Conservation (phyloP, 1,140 invertebrate species). For the Lineus longissimus region DNA sequence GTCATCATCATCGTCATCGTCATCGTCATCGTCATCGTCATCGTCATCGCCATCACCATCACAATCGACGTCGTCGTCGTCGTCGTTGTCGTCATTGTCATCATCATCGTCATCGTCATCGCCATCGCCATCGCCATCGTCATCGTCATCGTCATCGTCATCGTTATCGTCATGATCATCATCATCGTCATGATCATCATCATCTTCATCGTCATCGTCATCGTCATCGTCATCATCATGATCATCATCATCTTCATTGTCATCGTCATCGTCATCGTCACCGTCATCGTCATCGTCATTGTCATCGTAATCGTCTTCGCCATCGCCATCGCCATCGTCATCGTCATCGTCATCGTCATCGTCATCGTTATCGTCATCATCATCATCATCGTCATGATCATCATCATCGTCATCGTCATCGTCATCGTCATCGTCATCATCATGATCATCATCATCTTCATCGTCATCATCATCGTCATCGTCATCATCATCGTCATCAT, state of each 20-base stretch:
- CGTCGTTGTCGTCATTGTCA: slow-evolving; percentile 11
- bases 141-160: slow-evolving; percentile 5
- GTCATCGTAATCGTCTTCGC: too few species aligned
- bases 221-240: not conserved
- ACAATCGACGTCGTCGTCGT: too few species aligned
- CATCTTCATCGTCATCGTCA: slow-evolving; percentile 2
- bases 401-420: not conserved
- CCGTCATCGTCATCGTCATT: slow-evolving; percentile 1
- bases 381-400: too few species aligned
- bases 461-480: not conserved
- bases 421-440: slow-evolving; percentile 1
- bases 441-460: not conserved
- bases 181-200: too few species aligned
- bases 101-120: slow-evolving; percentile 16
- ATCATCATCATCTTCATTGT: not conserved
- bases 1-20: slow-evolving; percentile 4
- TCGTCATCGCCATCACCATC: too few species aligned
- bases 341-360: not conserved
- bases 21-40: slow-evolving; percentile 10
- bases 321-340: not conserved
- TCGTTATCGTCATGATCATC: too few species aligned
- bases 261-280: slow-evolving; percentile 15
- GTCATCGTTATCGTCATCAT: too few species aligned
- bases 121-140: slow-evolving; percentile 1
- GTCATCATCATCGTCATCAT: not conserved